Percentiles rank a stretch among this genome's conserved stretches.
These are phyloP conservation scores for Anguilla megastoma DNA, from an alignment of 2,797 vertebrate genomes.

Conservation along the genomic window DNA sequence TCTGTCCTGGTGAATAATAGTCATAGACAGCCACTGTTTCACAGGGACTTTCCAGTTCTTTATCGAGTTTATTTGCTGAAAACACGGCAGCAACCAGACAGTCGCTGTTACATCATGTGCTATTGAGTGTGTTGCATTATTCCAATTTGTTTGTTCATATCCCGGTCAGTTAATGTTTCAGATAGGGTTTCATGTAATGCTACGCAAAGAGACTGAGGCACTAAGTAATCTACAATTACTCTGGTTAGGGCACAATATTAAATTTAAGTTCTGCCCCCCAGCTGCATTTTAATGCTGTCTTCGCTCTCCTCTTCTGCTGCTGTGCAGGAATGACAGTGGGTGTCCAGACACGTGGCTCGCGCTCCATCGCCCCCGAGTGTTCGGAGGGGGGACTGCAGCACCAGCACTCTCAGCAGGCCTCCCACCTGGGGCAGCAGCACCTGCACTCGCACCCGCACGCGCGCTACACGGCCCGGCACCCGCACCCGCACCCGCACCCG, in stretches of 20 bases:
- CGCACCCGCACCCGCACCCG: conserved; percentile 22
- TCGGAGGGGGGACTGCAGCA: conserved; percentile 24
- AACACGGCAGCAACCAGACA: not conserved
- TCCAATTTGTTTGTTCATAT: not conserved
- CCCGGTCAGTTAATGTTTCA: not conserved
- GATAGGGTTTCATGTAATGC: not conserved
- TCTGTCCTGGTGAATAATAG: not conserved
- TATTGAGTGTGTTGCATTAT: not conserved
- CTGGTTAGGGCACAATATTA: not conserved
- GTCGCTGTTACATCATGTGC: not conserved
- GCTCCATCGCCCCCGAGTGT: conserved; percentile 26
- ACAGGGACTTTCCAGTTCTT: not conserved
- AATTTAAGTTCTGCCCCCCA: not conserved
- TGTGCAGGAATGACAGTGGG: conserved; percentile 10
- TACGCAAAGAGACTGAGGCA: not conserved
- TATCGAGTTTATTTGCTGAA: not conserved
- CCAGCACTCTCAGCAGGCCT: conserved; percentile 21
- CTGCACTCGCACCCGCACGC: conserved; percentile 27
- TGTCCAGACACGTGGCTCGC: conserved; percentile 27
- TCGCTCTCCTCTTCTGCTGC: not conserved
- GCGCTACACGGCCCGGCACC: conserved; percentile 20
- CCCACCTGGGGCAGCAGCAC: conserved; percentile 23
- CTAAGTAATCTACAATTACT: not conserved
- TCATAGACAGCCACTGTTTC: not conserved
- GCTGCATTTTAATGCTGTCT: not conserved